Base-by-base conservation (phyloP, 1,140 invertebrate genomes). In the Aphaenogaster ashmeadi region DNA sequence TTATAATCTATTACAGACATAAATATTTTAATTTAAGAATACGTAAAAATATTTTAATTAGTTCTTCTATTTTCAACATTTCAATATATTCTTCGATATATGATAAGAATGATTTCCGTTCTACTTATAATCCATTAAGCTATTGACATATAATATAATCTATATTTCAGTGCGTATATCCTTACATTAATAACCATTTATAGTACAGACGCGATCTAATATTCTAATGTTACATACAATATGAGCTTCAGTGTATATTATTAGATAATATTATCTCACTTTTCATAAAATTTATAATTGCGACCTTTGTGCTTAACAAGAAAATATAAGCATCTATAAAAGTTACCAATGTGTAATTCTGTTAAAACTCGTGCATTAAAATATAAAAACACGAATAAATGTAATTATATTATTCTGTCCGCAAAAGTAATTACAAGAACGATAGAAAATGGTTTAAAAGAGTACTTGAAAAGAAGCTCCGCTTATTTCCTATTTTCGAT, bases 401-500 rank as follows among this genome's bases (percentile, higher is more conserved):
- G 13, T 54, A 33, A 33, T 62, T 62, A 27, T 41, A 78, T 47
- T 62, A 44, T 33, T 77, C 9, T 2, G 13, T 56, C 36, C 15
- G 33, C 27, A 56, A n/a, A 47, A 64, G n/a, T 64, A 64, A 56
- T 58, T 13, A 74, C 33, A 27, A 9, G 6, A 78, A 21, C 11
- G 15, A 64, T 78, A 78, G 18, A 47, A 64, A 47, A 64, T 6
- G 11, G 11, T 47, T 79, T 21, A 79, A 52, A 36, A 8, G 18
- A 3, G 6, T 79, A 6, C 44, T 50, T 66, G 27, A 79, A 60
- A 47, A 13, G 9, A 78, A 11, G 21, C 56, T 33, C 4, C 5
- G 15, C 21, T 77, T 77, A 18, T 64, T 79, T 75, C 72, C 6
- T 41, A 47, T 64, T 79, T 78, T 47, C 8, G 80, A 44, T 41